phyloP scores from a whole-genome alignment of 1,140 invertebrate genomes.

The Apis cerana region DNA sequence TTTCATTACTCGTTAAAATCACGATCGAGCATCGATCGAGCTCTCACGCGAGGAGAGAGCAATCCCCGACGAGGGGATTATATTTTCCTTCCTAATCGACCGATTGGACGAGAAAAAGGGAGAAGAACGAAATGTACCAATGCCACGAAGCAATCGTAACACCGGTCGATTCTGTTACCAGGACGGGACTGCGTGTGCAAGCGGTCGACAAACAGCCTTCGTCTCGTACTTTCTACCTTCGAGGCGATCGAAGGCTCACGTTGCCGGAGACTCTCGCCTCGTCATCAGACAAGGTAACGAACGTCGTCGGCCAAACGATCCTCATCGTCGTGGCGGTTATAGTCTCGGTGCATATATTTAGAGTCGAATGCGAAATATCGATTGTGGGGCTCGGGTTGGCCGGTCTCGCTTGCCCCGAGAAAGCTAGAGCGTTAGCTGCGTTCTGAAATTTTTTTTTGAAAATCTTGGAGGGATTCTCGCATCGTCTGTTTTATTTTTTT shows the following conservation, averaged over 20 bases:
- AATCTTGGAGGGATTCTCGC: too few species aligned
- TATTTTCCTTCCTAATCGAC: too few species aligned
- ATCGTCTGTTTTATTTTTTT: too few species aligned
- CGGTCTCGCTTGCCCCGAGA: too few species aligned
- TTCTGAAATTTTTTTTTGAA: not conserved
- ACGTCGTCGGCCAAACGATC: not conserved
- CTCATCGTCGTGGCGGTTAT: not conserved
- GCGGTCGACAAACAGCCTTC: slow-evolving; percentile 58
- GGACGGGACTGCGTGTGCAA: slow-evolving; percentile 42
- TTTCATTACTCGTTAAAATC: not conserved
- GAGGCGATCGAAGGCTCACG: slow-evolving; percentile 59
- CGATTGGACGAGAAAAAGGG: too few species aligned
- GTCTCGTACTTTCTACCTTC: slow-evolving; percentile 67
- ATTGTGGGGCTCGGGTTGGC: not conserved
- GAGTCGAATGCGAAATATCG: slow-evolving; percentile 2
- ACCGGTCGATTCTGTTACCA: slow-evolving; percentile 49
- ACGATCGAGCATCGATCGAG: not conserved
- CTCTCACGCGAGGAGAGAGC: not conserved
- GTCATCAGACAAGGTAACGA: slow-evolving; percentile 35
- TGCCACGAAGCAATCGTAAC: slow-evolving; percentile 39
- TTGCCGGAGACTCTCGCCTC: slow-evolving; percentile 20
- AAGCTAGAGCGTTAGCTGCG: not conserved
- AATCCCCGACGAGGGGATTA: too few species aligned
- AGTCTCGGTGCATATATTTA: not conserved
- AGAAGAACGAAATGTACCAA: not conserved